Evolutionary conservation across 2,888 invertebrate species (phyloP).

Genomic region (Ptychoptera albimana): DNA sequence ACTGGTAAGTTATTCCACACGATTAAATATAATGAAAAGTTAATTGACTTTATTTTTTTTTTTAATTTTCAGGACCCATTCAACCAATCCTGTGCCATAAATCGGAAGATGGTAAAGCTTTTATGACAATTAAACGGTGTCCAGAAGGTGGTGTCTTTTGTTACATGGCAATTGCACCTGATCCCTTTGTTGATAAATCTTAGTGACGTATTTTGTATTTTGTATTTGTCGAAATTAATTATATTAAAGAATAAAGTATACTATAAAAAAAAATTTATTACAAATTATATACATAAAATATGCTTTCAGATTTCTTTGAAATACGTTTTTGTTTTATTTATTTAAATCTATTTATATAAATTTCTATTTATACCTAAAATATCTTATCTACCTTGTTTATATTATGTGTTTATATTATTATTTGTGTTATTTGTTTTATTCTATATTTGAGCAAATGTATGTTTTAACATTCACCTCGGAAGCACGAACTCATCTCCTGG

Average conservation of each 20-base stretch:
- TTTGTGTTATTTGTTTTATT: too few species aligned
- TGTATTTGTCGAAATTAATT: background rate
- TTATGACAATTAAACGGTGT: slow-evolving; percentile 34
- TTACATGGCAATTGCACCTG: slow-evolving; percentile 38
- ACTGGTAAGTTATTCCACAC: slow-evolving; percentile 18
- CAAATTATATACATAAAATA: too few species aligned
- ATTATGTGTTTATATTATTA: too few species aligned
- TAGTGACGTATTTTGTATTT: background rate
- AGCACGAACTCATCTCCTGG: too few species aligned
- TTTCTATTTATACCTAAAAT: too few species aligned
- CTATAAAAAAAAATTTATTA: too few species aligned
- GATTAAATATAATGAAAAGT: background rate
- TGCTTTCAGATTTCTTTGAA: too few species aligned
- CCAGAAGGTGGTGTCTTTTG: slow-evolving; percentile 37
- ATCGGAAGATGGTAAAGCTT: slow-evolving; percentile 37
- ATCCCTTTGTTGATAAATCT: background rate
- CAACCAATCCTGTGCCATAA: slow-evolving; percentile 34
- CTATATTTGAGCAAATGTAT: too few species aligned
- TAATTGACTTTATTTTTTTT: background rate
- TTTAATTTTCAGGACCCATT: slow-evolving; percentile 29
- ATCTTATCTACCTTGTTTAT: too few species aligned
- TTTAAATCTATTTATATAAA: too few species aligned
- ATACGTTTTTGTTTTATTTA: too few species aligned
- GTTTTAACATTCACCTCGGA: too few species aligned
- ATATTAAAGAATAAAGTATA: background rate